Conservation (phyloP, 2,888 invertebrate species). For the Drosophila melanosoma region DNA sequence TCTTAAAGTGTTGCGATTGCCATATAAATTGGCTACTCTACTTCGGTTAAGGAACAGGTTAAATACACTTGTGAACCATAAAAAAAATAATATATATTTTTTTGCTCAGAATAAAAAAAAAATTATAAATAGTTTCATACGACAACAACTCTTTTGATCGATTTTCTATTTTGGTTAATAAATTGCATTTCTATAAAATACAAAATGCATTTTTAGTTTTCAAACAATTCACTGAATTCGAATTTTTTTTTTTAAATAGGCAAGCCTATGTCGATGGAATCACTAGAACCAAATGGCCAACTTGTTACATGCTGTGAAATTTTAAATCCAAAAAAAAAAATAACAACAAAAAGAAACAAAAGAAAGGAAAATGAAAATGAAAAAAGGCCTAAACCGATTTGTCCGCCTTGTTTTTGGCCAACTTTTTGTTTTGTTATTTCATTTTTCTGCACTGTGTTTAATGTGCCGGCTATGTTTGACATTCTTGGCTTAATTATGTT, state of each 20-base stretch:
- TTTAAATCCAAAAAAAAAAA: not conserved
- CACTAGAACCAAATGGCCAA: not conserved
- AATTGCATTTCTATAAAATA: not conserved
- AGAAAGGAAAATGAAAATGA: not conserved
- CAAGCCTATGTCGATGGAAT: not conserved
- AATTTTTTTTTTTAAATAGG: not conserved
- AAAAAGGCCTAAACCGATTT: not conserved
- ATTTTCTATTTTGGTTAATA: not conserved
- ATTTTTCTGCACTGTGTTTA: slow-evolving; percentile 14
- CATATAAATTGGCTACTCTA: not conserved
- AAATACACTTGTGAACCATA: not conserved
- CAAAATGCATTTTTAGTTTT: not conserved
- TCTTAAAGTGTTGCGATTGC: slow-evolving; percentile 2
- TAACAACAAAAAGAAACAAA: not conserved
- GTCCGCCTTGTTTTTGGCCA: not conserved
- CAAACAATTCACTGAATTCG: not conserved
- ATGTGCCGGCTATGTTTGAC: slow-evolving; percentile 24
- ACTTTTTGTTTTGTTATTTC: not conserved
- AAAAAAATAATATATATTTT: too few species aligned
- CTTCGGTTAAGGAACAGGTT: not conserved
- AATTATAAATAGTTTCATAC: not conserved
- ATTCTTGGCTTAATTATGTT: slow-evolving; percentile 62
- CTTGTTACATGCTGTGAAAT: not conserved
- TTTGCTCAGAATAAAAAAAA: not conserved
- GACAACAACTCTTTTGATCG: not conserved